phyloP scores from a whole-genome alignment of 2,797 vertebrate genomes.

The Ptychadena robeensis region DNA sequence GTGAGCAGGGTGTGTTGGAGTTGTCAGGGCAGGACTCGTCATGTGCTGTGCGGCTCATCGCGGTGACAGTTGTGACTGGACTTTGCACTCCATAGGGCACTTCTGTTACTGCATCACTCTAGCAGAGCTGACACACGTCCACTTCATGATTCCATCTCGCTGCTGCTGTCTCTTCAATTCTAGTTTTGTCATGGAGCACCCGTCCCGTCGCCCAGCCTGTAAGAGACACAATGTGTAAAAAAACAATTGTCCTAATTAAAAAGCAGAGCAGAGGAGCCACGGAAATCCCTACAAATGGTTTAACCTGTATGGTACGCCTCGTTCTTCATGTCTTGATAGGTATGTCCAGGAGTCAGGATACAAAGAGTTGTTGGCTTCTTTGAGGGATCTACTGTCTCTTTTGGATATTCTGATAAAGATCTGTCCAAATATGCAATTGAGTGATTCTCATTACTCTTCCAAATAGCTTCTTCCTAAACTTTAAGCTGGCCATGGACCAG shows the following conservation, averaged over 20 bases:
- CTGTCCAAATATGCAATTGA: no score
- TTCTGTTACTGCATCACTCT: conserved; percentile 47
- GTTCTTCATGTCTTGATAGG: not conserved
- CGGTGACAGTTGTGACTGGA: conserved; percentile 53
- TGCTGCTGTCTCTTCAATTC: conserved; percentile 55
- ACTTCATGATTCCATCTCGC: conserved; percentile 57
- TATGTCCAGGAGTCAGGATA: no score
- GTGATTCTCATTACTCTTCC: no score
- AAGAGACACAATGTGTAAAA: conserved; percentile 18
- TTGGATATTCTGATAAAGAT: no score
- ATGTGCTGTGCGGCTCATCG: conserved; percentile 9
- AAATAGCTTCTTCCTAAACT: no score
- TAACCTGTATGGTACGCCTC: not conserved
- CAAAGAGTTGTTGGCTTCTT: no score
- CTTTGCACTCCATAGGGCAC: conserved; percentile 58
- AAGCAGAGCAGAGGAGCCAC: not conserved
- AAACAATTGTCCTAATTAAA: not conserved
- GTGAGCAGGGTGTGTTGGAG: conserved; percentile 37
- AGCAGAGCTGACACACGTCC: conserved; percentile 58
- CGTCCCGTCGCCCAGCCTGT: conserved; percentile 2
- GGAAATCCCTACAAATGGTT: not conserved
- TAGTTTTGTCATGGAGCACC: conserved; percentile 25
- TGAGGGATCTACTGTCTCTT: no score
- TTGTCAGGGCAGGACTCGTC: conserved; percentile 48
- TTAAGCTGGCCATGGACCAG: no score